Evolutionary conservation across 2,797 vertebrate genomes (phyloP), one percentile per base, ranked within the genome.

Genomic region (Lepus oiostolus): DNA sequence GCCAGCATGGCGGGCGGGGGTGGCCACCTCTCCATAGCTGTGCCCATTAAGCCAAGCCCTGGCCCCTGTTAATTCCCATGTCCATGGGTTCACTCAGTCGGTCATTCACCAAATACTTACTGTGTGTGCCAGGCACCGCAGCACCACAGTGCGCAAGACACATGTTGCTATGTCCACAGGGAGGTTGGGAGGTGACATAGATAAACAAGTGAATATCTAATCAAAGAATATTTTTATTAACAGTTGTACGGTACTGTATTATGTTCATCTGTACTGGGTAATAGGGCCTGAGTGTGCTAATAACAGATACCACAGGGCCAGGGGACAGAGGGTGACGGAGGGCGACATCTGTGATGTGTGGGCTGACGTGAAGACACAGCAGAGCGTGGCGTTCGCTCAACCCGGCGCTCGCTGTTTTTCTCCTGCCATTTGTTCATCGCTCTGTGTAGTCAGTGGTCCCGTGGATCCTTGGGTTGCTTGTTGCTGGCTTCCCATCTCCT

Each of bases 131-230:
- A 28, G 76, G 52, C 11, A 26, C 26, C 21, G 24, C 35, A 4
- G 75, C 35, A 58, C 35, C 30, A 28, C 47, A 60, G 74, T 38
- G 68, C 82, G 50, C 6, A 8, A 72, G 32, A 24, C 13, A 11
- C 75, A 65, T 58, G 16, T 60, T 32, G 30, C 42, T 67, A 32
- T 50, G 30, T 85, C 83, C 47, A 10, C 16, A 24, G 42, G 52
- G 52, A 82, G 17, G 35, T n/a, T 38, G 38, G 74, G 14, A 19
- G 32, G 58, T 32, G 52, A 85, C 30, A 32, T 24, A 76, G 62
- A 35, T 38, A 74, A 83, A 82, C 65, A 80, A 80, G 74, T 67
- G 63, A 76, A 50, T 58, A 74, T 60, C 32, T 74, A 85, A 92
- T 72, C 70, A 62, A 65, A 81, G 76, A 85, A 54, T 58, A 24